These are phyloP conservation scores for Rhyacophila brunnea DNA, from an alignment of 1,140 invertebrate genomes.

Conservation along the genomic window DNA sequence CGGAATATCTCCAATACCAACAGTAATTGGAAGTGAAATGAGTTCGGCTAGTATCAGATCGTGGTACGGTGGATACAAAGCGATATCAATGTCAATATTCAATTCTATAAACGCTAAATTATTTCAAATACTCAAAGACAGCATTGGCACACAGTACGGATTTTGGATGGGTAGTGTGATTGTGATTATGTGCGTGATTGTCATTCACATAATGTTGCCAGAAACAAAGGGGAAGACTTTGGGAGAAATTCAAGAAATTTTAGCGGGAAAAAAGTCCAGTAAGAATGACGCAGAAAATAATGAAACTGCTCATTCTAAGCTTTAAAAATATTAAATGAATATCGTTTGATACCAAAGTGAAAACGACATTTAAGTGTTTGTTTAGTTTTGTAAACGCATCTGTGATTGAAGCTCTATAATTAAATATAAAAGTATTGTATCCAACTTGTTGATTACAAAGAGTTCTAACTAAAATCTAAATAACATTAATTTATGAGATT, in stretches of 20 bases:
- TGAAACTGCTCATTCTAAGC: too few relatives aligned
- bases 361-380: too few relatives aligned
- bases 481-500: too few relatives aligned
- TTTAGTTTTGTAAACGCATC: too few relatives aligned
- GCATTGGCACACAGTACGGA: background rate
- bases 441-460: too few relatives aligned
- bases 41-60: slow-evolving; percentile 9
- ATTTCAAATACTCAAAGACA: slow-evolving; percentile 6
- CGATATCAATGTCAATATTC: slow-evolving; percentile 3
- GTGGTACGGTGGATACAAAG: slow-evolving; percentile 7
- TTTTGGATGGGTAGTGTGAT: slow-evolving; percentile 5
- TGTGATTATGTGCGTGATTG: background rate
- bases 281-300: too few relatives aligned
- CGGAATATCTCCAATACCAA: background rate
- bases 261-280: background rate
- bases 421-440: too few relatives aligned
- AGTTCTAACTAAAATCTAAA: too few relatives aligned
- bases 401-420: too few relatives aligned
- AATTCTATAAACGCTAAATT: background rate
- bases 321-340: too few relatives aligned
- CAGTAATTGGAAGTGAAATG: slow-evolving; percentile 29
- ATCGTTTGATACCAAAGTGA: too few relatives aligned
- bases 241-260: slow-evolving; percentile 11
- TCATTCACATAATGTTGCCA: slow-evolving; percentile 2
- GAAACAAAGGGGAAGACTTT: slow-evolving; percentile 12